These are phyloP conservation scores for Falco biarmicus DNA, from an alignment of 2,797 vertebrate species.

Conservation along the genomic window DNA sequence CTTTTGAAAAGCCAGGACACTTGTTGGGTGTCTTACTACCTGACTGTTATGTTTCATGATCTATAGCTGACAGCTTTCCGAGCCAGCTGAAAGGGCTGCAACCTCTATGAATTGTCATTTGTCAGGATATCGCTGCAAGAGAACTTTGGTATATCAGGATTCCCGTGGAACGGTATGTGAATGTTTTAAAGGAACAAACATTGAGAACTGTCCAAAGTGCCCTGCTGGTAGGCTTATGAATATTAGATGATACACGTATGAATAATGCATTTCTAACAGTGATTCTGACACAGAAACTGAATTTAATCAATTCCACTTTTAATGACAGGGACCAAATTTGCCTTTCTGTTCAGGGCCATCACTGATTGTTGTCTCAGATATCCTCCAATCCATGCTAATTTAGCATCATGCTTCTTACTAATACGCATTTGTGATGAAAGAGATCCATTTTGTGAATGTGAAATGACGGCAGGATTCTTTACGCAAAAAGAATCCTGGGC, in stretches of 20 bases:
- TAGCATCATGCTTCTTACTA: not conserved
- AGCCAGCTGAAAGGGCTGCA: not conserved
- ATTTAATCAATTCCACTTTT: not conserved
- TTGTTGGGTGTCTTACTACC: not conserved
- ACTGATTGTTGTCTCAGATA: not conserved
- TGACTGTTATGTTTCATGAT: not conserved
- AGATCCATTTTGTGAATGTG: not conserved
- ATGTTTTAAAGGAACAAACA: not conserved
- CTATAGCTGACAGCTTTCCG: not conserved
- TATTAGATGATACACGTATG: not conserved
- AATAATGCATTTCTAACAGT: conserved; percentile 2
- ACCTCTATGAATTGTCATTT: conserved; percentile 8
- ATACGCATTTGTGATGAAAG: not conserved
- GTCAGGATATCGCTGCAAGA: not conserved
- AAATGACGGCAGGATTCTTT: not conserved
- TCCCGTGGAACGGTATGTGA: not conserved
- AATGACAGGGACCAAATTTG: not conserved
- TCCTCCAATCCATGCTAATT: not conserved
- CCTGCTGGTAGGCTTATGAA: not conserved
- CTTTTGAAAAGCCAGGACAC: not conserved
- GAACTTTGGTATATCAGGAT: not conserved
- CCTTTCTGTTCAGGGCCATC: not conserved
- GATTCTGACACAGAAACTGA: not conserved
- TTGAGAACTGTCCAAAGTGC: not conserved
- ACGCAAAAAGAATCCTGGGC: not conserved